Evolutionary conservation across 2,888 invertebrate species (phyloP).

Genomic region (Furcula furcula): DNA sequence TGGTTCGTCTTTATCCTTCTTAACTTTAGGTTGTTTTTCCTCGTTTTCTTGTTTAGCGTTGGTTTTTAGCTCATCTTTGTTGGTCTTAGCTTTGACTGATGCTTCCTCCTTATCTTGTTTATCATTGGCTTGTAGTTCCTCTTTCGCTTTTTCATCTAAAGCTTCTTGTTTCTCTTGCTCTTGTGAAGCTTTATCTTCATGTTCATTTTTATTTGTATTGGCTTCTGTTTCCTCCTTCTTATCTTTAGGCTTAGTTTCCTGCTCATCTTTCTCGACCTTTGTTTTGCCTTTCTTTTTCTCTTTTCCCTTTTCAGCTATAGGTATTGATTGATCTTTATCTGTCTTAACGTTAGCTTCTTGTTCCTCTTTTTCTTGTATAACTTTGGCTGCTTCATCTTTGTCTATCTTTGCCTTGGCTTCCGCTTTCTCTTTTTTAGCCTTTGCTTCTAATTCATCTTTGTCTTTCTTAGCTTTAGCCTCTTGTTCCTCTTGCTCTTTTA

Average conservation of each 20-base stretch:
- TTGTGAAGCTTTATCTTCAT: not conserved
- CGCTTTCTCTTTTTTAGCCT: not conserved
- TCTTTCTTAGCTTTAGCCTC: constrained; percentile 6
- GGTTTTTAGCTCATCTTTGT: not conserved
- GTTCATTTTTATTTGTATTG: not conserved
- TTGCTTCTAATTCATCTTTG: not conserved
- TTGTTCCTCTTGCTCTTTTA: constrained; percentile 7
- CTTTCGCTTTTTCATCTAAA: constrained; percentile 5
- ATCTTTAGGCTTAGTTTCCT: not conserved
- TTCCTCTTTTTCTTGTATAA: constrained; percentile 2
- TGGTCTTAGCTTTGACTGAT: not conserved
- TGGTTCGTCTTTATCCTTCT: not conserved
- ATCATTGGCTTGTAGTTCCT: not conserved
- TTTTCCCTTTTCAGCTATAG: not conserved
- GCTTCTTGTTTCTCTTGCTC: not conserved
- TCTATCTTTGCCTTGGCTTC: not conserved
- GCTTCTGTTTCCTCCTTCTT: not conserved
- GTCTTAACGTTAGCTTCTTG: not conserved
- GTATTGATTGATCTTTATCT: not conserved
- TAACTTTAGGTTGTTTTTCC: not conserved
- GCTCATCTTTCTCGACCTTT: not conserved
- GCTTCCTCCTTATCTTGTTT: not conserved
- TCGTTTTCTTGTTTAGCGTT: not conserved
- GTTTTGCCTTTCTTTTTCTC: constrained; percentile 1
- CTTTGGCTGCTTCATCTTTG: too few species aligned